These are phyloP conservation scores for Chionodraco myersi DNA, from an alignment of 2,113 vertebrate genomes.

Conservation along the genomic window DNA sequence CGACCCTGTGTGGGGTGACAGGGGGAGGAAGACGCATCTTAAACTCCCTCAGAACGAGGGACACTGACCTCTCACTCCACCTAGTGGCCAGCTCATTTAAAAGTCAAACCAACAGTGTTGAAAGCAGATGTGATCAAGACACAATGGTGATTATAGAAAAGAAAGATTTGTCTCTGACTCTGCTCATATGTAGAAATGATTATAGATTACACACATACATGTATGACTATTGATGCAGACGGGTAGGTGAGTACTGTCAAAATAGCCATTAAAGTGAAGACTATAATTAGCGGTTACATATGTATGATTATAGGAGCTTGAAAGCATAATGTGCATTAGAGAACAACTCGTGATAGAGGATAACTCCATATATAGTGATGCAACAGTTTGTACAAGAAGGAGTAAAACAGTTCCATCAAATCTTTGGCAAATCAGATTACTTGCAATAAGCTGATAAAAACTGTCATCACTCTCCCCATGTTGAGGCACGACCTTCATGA, in stretches of 20 bases:
- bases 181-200: background rate
- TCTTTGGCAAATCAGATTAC: background rate
- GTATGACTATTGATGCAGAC: background rate
- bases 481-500: background rate
- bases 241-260: background rate
- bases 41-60: constrained; percentile 15
- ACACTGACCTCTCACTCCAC: constrained; percentile 78
- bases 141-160: background rate
- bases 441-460: background rate
- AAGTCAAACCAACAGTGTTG: background rate
- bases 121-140: constrained; percentile 10
- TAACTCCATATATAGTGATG: background rate
- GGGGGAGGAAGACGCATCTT: background rate
- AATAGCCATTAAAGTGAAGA: constrained; percentile 5
- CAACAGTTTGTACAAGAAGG: background rate
- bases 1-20: constrained; percentile 10
- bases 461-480: background rate
- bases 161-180: constrained; percentile 1
- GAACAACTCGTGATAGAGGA: no score
- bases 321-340: background rate
- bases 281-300: background rate
- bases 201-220: background rate
- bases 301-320: background rate
- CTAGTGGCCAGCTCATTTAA: constrained; percentile 75
- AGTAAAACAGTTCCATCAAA: background rate